A percentile compares a stretch with the other conserved stretches of the same genome.
phyloP scores from a whole-genome alignment of 1,140 invertebrate genomes.

The Cotesia chilonis region DNA sequence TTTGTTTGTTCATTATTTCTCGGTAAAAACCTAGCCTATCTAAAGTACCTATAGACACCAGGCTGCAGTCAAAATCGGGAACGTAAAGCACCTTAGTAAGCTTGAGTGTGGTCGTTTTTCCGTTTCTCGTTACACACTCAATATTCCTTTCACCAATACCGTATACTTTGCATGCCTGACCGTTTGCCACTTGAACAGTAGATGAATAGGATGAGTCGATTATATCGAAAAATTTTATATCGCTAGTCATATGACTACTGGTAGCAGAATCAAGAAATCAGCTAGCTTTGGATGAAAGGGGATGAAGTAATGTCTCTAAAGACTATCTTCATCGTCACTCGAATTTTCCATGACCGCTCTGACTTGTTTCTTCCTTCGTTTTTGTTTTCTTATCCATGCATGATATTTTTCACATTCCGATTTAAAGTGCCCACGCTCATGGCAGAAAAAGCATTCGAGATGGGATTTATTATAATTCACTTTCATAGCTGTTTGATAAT shows the following conservation, averaged over 20 bases:
- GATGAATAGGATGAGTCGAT: no score
- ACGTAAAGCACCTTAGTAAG: constrained; percentile 6
- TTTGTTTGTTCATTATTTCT: neutral
- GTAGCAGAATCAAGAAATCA: constrained; percentile 4
- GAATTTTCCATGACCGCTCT: neutral
- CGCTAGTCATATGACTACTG: no score
- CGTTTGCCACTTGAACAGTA: no score
- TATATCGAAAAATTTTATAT: no score
- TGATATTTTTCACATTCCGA: neutral
- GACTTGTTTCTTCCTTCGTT: neutral
- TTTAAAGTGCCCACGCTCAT: neutral
- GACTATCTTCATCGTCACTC: neutral
- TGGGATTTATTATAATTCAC: no score
- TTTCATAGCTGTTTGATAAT: no score
- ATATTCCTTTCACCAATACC: neutral
- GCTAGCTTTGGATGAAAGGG: neutral
- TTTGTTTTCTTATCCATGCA: constrained; percentile 1
- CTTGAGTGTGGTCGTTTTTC: neutral
- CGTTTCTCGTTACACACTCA: neutral
- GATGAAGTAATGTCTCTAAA: neutral
- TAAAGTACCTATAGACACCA: neutral
- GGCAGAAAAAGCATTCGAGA: neutral
- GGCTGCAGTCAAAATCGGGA: neutral
- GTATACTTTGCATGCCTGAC: neutral
- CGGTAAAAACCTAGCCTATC: constrained; percentile 9